Conservation (phyloP, 2,888 invertebrate genomes). For the Rhagonycha lutea region DNA sequence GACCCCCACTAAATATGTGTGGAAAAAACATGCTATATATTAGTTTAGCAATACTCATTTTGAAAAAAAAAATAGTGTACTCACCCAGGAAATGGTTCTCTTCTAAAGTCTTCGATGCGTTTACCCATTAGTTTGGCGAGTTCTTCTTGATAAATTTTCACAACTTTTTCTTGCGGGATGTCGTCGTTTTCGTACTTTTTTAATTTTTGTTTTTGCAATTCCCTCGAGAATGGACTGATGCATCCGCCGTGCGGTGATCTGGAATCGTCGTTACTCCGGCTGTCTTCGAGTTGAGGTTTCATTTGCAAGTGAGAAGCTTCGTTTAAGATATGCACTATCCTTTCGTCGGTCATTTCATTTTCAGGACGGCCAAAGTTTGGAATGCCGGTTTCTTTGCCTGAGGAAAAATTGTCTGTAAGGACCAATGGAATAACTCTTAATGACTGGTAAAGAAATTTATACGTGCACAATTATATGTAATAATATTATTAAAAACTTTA, state of each 20-base stretch:
- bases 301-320: conserved; percentile 88
- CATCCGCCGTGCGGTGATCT: conserved; percentile 81
- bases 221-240: conserved; percentile 80
- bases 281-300: conserved; percentile 69
- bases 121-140: conserved; percentile 89
- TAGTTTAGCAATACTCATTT: conserved; percentile 59
- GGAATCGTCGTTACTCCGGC: conserved; percentile 80
- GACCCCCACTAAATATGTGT: conserved; percentile 74
- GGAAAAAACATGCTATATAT: conserved; percentile 78
- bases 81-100: conserved; percentile 82
- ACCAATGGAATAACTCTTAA: conserved; percentile 31
- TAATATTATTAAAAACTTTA: neutral
- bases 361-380: conserved; percentile 79
- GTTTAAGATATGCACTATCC: conserved; percentile 89
- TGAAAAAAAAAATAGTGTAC: conserved; percentile 40
- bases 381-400: conserved; percentile 84
- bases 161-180: conserved; percentile 95
- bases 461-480: neutral
- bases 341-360: conserved; percentile 82
- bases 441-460: neutral
- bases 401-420: conserved; percentile 57
- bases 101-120: conserved; percentile 73
- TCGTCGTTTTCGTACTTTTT: conserved; percentile 92
- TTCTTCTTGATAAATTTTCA: conserved; percentile 93
- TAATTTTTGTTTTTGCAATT: conserved; percentile 74